A percentile compares a stretch with the other conserved stretches of the same genome.
Evolutionary conservation across 2,888 invertebrate species (phyloP).

Genomic region (Dynastes grantii): DNA sequence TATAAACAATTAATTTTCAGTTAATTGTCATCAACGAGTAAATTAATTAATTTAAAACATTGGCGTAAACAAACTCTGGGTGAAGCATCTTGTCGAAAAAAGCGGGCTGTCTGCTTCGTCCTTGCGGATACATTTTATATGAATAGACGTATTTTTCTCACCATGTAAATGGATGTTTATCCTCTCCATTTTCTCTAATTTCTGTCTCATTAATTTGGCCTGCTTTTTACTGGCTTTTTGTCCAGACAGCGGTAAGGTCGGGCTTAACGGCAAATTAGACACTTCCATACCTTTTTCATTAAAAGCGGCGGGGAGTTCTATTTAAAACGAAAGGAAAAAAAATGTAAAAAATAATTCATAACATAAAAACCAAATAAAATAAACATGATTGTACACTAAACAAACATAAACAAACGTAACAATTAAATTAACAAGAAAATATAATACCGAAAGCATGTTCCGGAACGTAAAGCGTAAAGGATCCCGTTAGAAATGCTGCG

Average conservation of each 20-base stretch:
- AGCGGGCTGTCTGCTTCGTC: neutral
- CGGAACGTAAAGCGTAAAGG: constrained; percentile 44
- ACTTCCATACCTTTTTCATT: constrained; percentile 73
- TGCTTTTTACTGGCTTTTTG: constrained; percentile 78
- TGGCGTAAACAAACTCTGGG: neutral
- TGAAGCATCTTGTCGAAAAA: neutral
- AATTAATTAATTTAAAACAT: constrained; percentile 6
- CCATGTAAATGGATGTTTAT: constrained; percentile 89
- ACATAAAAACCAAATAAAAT: constrained; percentile 54
- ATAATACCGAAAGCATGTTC: constrained; percentile 44
- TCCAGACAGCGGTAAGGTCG: constrained; percentile 71
- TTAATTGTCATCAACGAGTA: constrained; percentile 12
- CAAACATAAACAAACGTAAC: constrained; percentile 51
- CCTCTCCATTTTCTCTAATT: constrained; percentile 83
- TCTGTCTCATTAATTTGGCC: constrained; percentile 80
- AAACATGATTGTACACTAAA: constrained; percentile 49
- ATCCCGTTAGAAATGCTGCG: constrained; percentile 40
- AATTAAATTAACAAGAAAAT: constrained; percentile 32
- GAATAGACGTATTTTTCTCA: constrained; percentile 70
- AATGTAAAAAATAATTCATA: constrained; percentile 58
- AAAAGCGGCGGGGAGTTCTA: constrained; percentile 75
- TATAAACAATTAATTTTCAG: constrained; percentile 11
- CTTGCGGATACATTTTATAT: constrained; percentile 8
- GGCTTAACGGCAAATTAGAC: constrained; percentile 71
- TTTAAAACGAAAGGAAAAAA: constrained; percentile 46